Percentiles rank a stretch among this genome's conserved stretches.
These are phyloP conservation scores for Enteromius mattozi DNA, from an alignment of 2,797 vertebrate species.

Conservation along the genomic window DNA sequence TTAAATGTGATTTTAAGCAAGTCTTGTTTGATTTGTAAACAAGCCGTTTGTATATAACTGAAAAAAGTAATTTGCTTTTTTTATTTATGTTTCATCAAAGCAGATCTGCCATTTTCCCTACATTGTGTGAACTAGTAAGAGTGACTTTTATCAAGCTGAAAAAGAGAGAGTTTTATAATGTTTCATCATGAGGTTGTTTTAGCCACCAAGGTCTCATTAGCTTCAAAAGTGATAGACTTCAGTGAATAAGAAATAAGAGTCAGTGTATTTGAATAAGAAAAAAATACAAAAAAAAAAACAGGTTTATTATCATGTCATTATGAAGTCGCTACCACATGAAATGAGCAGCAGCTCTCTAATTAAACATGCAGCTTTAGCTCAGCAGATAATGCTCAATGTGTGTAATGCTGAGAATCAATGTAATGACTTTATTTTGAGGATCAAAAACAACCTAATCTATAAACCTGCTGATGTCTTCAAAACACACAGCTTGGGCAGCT, in stretches of 20 bases:
- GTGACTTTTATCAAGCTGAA: neutral
- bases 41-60: neutral
- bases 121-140: neutral
- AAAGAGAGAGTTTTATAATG: neutral
- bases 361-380: slow-evolving; percentile 19
- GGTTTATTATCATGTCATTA: neutral
- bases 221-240: neutral
- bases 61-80: neutral
- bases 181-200: neutral
- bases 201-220: neutral
- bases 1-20: neutral
- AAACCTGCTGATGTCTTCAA: slow-evolving; percentile 20
- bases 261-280: neutral
- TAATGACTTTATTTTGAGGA: neutral
- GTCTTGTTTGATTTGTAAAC: neutral
- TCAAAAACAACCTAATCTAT: neutral
- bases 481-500: slow-evolving; percentile 24
- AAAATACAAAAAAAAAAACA: neutral
- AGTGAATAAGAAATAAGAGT: neutral
- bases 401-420: neutral
- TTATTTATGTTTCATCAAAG: neutral
- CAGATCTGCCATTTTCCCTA: neutral
- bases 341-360: neutral
- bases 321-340: neutral
- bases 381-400: neutral